Base-by-base conservation (phyloP, 37 sponge, comb jelly and placozoan species). In the Axinella damicornis region DNA sequence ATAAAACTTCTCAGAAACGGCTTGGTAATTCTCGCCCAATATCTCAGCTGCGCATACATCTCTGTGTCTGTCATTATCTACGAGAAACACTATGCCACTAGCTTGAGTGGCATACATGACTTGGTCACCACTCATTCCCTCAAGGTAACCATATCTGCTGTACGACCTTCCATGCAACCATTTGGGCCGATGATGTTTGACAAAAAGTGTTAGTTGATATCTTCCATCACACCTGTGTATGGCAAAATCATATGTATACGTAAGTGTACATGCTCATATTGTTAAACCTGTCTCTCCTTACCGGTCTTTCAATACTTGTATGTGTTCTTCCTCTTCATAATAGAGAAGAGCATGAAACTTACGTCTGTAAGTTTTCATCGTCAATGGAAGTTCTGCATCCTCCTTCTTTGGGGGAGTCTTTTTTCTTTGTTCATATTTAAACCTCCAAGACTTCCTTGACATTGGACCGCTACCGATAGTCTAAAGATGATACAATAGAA, bases 91-190 rank as follows among this genome's bases (percentile, higher is more conserved):
- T 53, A 58, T 56, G 66, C 80, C 87, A 87, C 87, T 87, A 19
- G 87, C 80, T 80, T 87, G 87, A 56, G 87, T 74, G 18, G 87
- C 87, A 80, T 87, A 87, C 31, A 74, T 67, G 17, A 87, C 73
- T 36, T 78, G 41, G 62, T 87, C 81, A 17, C 63, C 62, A 73
- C 5, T 56, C 15, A 27, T n/a, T 27, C 36, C 75, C 27, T 53
- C 15, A 20, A 74, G 54, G 53, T 12, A 74, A 25, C 75, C 54
- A 54, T 32, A 74, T 19, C 22, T 31, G 53, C 58, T 52, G 65
- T 36, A 32, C 0, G 16, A 18, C 21, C 0, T 24, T 1, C 25
- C 20, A 21, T 46, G 2, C 9, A 73, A 19, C 80, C 68, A 65
- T 25, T 27, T 52, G 20, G 68, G 68, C 25, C 27, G 1, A 65